Evolutionary conservation across 1,140 invertebrate genomes (phyloP).

Genomic region (Diabrotica virgifera): DNA sequence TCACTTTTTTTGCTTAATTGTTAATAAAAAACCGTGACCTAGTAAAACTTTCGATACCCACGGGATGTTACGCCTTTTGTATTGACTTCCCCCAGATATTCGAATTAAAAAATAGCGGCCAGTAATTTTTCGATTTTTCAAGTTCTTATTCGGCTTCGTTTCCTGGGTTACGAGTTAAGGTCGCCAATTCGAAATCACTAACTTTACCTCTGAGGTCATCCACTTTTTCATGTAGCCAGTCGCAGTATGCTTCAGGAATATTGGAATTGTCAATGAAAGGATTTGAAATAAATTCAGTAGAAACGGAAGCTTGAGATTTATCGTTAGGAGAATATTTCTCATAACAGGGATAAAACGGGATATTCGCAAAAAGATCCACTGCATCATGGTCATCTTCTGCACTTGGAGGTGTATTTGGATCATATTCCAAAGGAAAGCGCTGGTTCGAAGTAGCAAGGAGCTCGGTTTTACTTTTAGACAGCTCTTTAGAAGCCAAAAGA

Average conservation of each 20-base stretch:
- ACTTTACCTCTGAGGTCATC: constrained; percentile 42
- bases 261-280: constrained; percentile 25
- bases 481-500: constrained; percentile 21
- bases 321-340: constrained; percentile 17
- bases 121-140: no score
- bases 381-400: constrained; percentile 15
- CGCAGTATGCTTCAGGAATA: constrained; percentile 44
- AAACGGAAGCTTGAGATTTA: constrained; percentile 17
- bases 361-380: constrained; percentile 41
- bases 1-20: no score
- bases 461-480: constrained; percentile 33
- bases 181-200: constrained; percentile 12
- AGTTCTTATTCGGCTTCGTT: no score
- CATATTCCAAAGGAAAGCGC: constrained; percentile 39
- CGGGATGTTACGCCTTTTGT: no score
- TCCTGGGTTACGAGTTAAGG: constrained; percentile 26
- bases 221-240: constrained; percentile 41
- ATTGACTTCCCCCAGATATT: no score
- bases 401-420: constrained; percentile 15
- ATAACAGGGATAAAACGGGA: constrained; percentile 42
- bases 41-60: no score
- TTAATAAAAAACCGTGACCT: no score
- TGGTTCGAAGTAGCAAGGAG: constrained; percentile 40
- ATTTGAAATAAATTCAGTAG: constrained; percentile 23
- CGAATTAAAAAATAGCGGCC: no score